phyloP scores from a whole-genome alignment of 2,888 invertebrate genomes.

The Saturnia japonica region DNA sequence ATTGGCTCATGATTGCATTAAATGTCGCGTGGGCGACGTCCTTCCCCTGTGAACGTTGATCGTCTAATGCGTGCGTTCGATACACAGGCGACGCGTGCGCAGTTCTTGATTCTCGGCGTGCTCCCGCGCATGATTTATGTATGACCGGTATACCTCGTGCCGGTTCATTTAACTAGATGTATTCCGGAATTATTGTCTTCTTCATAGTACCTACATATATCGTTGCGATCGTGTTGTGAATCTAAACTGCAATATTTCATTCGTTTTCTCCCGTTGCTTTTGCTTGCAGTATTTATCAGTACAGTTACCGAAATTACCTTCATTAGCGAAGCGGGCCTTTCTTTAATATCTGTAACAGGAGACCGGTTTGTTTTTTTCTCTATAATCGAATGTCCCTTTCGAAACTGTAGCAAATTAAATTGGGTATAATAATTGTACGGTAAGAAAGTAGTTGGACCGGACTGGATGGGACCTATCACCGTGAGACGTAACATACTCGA shows the following conservation, averaged over 20 bases:
- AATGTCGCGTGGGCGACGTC: conserved; percentile 69
- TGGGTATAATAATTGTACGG: conserved; percentile 35
- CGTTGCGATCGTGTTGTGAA: conserved; percentile 60
- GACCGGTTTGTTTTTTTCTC: conserved; percentile 57
- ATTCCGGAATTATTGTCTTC: conserved; percentile 73
- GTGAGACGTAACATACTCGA: conserved; percentile 7
- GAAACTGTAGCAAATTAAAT: conserved; percentile 57
- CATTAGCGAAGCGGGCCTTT: conserved; percentile 63
- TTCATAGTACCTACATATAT: conserved; percentile 53
- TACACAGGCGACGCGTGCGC: conserved; percentile 54
- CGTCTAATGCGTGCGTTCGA: conserved; percentile 48
- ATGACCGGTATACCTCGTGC: conserved; percentile 59
- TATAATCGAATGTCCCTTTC: conserved; percentile 57
- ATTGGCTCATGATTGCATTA: conserved; percentile 64
- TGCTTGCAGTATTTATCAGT: conserved; percentile 59
- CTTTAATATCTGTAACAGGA: conserved; percentile 62
- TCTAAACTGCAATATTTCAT: conserved; percentile 39
- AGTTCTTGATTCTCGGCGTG: conserved; percentile 34
- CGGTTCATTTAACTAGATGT: conserved; percentile 73
- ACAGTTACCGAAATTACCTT: conserved; percentile 66
- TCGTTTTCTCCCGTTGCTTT: conserved; percentile 30
- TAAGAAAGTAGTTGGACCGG: conserved; percentile 46
- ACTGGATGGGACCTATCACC: conserved; percentile 29
- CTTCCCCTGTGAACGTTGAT: conserved; percentile 61
- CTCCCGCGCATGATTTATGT: conserved; percentile 72